phyloP scores from a whole-genome alignment of 2,797 vertebrate genomes.

The Amblyraja radiata region DNA sequence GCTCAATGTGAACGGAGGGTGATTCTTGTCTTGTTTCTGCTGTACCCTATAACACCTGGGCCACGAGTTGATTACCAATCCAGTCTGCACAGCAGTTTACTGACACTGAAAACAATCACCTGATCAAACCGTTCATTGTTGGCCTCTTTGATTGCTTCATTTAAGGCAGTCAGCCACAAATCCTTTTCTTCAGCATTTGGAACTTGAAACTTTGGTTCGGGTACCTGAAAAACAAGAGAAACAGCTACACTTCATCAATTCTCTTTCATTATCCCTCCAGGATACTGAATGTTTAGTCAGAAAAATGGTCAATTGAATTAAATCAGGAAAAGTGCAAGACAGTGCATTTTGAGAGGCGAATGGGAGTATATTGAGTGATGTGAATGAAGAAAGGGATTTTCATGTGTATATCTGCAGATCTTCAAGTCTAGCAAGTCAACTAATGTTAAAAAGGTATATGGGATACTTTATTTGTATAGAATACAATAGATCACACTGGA shows the following conservation, averaged over 20 bases:
- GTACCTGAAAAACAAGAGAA: conserved; percentile 17
- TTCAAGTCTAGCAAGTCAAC: too few species aligned
- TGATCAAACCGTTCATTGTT: conserved; percentile 31
- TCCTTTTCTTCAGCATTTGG: neutral
- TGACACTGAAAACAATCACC: neutral
- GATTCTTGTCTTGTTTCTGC: neutral
- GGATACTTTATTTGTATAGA: too few species aligned
- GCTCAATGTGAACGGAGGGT: neutral
- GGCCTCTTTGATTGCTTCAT: conserved; percentile 11
- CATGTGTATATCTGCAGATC: too few species aligned
- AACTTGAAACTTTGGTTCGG: conserved; percentile 23
- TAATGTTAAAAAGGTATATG: too few species aligned
- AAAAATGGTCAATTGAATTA: too few species aligned
- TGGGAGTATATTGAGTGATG: too few species aligned
- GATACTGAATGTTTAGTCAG: neutral
- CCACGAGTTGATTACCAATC: neutral
- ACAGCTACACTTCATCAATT: neutral
- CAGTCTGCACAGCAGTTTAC: neutral
- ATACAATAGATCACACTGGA: too few species aligned
- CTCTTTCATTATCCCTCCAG: neutral
- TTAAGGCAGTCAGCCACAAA: neutral
- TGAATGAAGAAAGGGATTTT: too few species aligned
- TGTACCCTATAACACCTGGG: neutral
- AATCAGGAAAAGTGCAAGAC: too few species aligned
- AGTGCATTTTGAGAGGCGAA: too few species aligned